Evolutionary conservation across 2,113 vertebrate species (phyloP).

Genomic region (Pseudois nayaur): DNA sequence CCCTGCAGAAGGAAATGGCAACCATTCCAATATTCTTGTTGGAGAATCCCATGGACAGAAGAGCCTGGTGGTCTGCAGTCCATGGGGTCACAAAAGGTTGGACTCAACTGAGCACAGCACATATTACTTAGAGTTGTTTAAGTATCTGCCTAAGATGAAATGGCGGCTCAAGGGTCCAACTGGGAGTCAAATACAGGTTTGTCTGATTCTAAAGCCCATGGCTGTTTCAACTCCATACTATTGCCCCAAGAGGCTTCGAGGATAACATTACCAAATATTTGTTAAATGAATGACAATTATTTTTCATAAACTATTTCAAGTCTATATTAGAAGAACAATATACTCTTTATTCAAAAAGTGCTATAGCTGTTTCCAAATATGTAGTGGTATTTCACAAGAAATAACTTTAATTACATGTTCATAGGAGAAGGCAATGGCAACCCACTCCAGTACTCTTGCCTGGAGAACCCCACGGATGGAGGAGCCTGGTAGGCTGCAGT

Average conservation of each 20-base stretch:
- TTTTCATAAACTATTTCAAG: constrained; percentile 18
- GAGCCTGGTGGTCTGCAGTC: neutral
- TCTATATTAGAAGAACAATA: neutral
- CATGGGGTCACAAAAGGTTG: neutral
- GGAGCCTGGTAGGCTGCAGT: too few species aligned
- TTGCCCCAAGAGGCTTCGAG: neutral
- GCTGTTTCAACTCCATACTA: neutral
- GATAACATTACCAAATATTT: neutral
- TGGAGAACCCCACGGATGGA: too few species aligned
- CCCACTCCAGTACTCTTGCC: too few species aligned
- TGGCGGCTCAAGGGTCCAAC: neutral
- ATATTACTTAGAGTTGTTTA: neutral
- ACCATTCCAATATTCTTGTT: neutral
- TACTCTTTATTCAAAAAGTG: neutral
- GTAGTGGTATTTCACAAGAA: neutral
- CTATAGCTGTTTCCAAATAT: neutral
- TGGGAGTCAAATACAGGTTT: neutral
- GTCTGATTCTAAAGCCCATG: neutral
- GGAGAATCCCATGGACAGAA: neutral
- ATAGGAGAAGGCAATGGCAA: neutral
- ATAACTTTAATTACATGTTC: neutral
- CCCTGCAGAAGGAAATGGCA: neutral
- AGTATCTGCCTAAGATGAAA: neutral
- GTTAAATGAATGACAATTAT: neutral
- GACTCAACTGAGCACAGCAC: neutral